phyloP scores from a whole-genome alignment of 2,888 invertebrate species.

The Periphyllus acericola region DNA sequence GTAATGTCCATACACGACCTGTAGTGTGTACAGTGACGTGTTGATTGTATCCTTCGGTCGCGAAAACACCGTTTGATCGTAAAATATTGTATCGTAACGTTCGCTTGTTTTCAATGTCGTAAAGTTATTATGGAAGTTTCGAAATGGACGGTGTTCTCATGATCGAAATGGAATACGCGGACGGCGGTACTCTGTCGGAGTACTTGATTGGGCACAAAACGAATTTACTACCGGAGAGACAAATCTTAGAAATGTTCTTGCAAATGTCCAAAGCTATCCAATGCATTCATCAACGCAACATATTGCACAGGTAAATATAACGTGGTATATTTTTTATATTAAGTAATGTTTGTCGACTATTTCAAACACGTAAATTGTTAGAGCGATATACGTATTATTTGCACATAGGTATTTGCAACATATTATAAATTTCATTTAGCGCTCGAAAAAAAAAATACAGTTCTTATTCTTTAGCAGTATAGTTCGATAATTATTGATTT shows the following conservation, averaged over 20 bases:
- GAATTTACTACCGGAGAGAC: conserved; percentile 72
- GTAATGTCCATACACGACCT: conserved; percentile 64
- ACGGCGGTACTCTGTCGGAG: conserved; percentile 78
- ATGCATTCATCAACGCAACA: conserved; percentile 78
- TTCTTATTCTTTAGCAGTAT: too few species aligned
- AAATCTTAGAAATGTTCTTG: conserved; percentile 73
- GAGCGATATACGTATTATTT: too few species aligned
- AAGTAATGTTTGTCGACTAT: too few species aligned
- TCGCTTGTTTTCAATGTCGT: background rate
- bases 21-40: conserved; percentile 7
- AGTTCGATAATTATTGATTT: too few species aligned
- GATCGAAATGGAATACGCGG: conserved; percentile 84
- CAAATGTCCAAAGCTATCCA: conserved; percentile 78
- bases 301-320: conserved; percentile 70
- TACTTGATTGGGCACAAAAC: conserved; percentile 71
- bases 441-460: too few species aligned
- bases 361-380: too few species aligned
- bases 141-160: conserved; percentile 77
- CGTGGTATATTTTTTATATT: too few species aligned
- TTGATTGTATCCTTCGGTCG: conserved; percentile 44
- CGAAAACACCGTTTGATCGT: background rate
- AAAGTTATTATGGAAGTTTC: conserved; percentile 78
- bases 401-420: too few species aligned
- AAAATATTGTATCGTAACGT: too few species aligned
- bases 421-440: too few species aligned